These are phyloP conservation scores for Rhopilema esculentum DNA, from an alignment of 30 jellyfish, hydroid and myxozoan genomes.

Conservation along the genomic window DNA sequence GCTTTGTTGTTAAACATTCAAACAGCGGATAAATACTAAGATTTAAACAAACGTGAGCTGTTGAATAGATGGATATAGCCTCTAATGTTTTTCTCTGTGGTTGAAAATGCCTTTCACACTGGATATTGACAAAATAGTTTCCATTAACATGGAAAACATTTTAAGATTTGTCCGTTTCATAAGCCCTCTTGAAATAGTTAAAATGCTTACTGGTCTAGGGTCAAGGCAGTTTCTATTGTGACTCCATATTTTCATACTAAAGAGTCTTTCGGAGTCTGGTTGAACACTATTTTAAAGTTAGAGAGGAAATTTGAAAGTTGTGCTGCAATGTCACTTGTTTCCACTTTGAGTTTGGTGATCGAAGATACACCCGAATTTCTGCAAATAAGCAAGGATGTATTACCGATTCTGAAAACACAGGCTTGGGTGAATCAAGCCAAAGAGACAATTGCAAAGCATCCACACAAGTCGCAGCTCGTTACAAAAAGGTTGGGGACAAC, in stretches of 20 bases:
- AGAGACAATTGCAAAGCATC: conserved; percentile 39
- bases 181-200: conserved; percentile 8
- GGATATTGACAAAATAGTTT: not conserved
- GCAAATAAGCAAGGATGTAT: not conserved
- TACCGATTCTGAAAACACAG: conserved; percentile 55
- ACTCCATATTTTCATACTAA: not conserved
- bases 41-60: not conserved
- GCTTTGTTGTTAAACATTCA: not conserved
- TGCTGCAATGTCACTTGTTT: not conserved
- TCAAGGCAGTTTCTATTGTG: conserved; percentile 6
- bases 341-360: conserved; percentile 1
- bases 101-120: conserved; percentile 1
- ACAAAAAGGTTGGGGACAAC: conserved; percentile 37
- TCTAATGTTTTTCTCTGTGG: conserved; percentile 39
- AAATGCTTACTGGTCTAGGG: conserved; percentile 17
- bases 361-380: conserved; percentile 33
- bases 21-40: not conserved
- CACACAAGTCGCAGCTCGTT: conserved; percentile 42
- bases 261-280: not conserved
- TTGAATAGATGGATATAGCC: conserved; percentile 8
- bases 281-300: not conserved
- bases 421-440: conserved; percentile 33
- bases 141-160: not conserved
- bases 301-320: not conserved
- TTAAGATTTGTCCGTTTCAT: not conserved